phyloP scores from a whole-genome alignment of 53 echinoderm and acorn worm species.

The Antedon mediterranea region DNA sequence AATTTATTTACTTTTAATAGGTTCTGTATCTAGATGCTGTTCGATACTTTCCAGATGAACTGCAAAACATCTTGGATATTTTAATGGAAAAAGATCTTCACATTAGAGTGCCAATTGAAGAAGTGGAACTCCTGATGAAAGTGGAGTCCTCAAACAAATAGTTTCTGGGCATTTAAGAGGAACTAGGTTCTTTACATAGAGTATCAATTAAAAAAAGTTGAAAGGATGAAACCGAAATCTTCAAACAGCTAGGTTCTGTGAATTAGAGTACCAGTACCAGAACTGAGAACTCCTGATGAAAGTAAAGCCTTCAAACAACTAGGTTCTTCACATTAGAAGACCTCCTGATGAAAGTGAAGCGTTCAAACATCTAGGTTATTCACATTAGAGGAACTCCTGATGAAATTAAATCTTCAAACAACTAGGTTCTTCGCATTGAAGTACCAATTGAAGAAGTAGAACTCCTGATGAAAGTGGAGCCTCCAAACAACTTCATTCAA shows the following conservation, averaged over 20 bases:
- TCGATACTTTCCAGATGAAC: conserved; percentile 50
- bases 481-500: no score
- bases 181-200: conserved; percentile 67
- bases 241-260: background rate
- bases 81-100: conserved; percentile 82
- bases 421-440: conserved; percentile 61
- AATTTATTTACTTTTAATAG: conserved; percentile 14
- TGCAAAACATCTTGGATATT: conserved; percentile 60
- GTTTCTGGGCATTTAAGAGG: conserved; percentile 52
- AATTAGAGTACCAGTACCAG: no score
- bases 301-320: no score
- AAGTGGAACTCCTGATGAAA: conserved; percentile 43
- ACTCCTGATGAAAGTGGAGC: conserved; percentile 11
- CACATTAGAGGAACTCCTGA: no score
- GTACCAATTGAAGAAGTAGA: conserved; percentile 83
- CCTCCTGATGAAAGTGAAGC: no score
- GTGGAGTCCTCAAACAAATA: no score
- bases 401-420: no score
- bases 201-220: conserved; percentile 81
- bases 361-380: no score
- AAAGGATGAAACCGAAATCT: conserved; percentile 25
- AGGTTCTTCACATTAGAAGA: no score
- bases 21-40: conserved; percentile 76
- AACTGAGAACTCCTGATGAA: no score
- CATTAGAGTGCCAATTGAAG: conserved; percentile 71